phyloP scores from a whole-genome alignment of 92 coral and sea anemone genomes.

The Metridium senile region DNA sequence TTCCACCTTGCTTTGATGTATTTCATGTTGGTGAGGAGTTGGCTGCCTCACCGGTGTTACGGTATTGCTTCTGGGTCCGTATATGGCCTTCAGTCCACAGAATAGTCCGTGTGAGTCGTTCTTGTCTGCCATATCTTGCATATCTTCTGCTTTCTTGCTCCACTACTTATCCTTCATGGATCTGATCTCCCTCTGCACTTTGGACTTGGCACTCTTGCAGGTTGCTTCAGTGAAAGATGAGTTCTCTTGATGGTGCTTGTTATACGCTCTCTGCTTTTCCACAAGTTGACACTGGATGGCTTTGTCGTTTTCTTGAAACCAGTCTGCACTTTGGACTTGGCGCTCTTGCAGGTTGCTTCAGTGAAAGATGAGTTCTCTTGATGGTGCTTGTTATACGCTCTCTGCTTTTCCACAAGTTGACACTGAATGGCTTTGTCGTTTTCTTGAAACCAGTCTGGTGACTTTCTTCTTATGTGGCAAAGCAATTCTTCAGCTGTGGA shows the following conservation, averaged over 20 bases:
- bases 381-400: too few species aligned
- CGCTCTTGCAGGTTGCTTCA: too few species aligned
- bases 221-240: too few species aligned
- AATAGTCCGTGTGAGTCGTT: constrained; percentile 17
- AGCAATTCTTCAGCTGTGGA: not conserved
- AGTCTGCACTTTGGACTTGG: constrained; percentile 2
- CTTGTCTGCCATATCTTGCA: constrained; percentile 35
- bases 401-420: too few species aligned
- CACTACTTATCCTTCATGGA: constrained; percentile 23
- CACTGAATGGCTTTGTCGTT: not conserved
- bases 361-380: too few species aligned
- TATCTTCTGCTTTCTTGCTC: constrained; percentile 22
- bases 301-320: constrained; percentile 3
- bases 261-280: too few species aligned
- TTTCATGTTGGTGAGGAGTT: not conserved
- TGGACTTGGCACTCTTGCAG: too few species aligned
- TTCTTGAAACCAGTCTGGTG: constrained; percentile 17
- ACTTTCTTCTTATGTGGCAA: not conserved
- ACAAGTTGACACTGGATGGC: too few species aligned
- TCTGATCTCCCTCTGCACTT: constrained; percentile 22
- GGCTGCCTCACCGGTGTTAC: constrained; percentile 26
- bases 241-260: too few species aligned
- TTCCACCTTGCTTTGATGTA: constrained; percentile 21
- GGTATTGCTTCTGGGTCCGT: constrained; percentile 24
- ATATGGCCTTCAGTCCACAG: constrained; percentile 27